Base-by-base conservation (phyloP, 2,888 invertebrate genomes). In the Glyphotaelius pellucidus region DNA sequence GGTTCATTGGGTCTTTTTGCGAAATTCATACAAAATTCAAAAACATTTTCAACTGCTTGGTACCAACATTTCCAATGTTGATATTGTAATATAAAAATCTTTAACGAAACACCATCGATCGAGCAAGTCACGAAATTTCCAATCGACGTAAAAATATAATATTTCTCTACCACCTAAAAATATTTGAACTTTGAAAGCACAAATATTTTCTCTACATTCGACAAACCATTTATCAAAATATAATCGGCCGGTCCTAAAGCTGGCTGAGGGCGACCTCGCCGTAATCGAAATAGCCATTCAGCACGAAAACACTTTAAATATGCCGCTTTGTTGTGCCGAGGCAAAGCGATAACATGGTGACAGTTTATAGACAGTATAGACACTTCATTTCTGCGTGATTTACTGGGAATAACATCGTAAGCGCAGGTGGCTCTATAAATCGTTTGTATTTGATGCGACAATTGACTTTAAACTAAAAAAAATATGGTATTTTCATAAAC, bases 221-320 rank as follows among this genome's bases (percentile, higher is more conserved):
- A 67, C 67, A 67, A 67, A 67, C 67, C 83, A 32, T 25, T 83
- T 32, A 83, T 35, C 83, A 83, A 83, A 83, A 83, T 35, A 35
- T 83, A 83, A 83, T 83, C 32, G 19, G 35, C 14, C 83, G 25
- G 25, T 32, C 35, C 83, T 32, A 83, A 83, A 83, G 38, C 32
- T 0, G 83, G 9, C 14, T 32, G 83, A 15, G 32, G 32, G 83
- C 35, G 83, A 83, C 35, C 83, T 38, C 32, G 83, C 25, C 67
- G 32, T 83, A 35, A 83, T 83, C 83, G 38, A 83, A 83, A 32
- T 35, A 25, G 83, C 35, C 32, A 35, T 83, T 31, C 83, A 35
- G 25, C 83, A 35, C 35, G 83, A 83, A 83, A 83, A 83, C 83
- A 83, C 83, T 83, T 32, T 83, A 35, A 83, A 83, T 35, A 83